Percentiles rank a stretch among this genome's conserved stretches.
Evolutionary conservation across 2,888 invertebrate genomes (phyloP).

Genomic region (Drosophila rubida): DNA sequence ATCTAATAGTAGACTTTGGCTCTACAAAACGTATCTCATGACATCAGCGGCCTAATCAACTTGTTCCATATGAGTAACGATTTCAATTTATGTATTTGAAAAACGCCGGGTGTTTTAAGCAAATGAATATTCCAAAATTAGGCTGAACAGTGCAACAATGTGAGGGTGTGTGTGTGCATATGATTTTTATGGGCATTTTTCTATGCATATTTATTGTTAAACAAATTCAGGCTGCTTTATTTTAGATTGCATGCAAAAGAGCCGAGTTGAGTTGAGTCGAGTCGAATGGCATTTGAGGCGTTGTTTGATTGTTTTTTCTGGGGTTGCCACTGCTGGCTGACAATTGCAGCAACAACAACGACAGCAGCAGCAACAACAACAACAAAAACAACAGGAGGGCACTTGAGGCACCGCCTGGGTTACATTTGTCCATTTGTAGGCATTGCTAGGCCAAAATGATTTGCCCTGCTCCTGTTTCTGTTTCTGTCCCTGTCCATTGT

Average conservation of each 20-base stretch:
- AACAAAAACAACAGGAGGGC: slow-evolving; percentile 36
- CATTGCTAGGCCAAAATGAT: slow-evolving; percentile 53
- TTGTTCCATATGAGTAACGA: too few species aligned
- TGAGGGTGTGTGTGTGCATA: neutral
- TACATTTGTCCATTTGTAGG: slow-evolving; percentile 61
- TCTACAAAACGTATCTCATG: too few species aligned
- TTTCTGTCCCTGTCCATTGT: slow-evolving; percentile 12
- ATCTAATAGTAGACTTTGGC: too few species aligned
- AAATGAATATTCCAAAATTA: neutral
- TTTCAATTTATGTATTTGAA: too few species aligned
- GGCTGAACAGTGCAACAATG: slow-evolving; percentile 28
- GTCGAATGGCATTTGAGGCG: slow-evolving; percentile 50
- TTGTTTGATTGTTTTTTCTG: slow-evolving; percentile 70
- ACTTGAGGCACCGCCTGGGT: slow-evolving; percentile 58
- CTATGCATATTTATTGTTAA: slow-evolving; percentile 66
- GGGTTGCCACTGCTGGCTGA: slow-evolving; percentile 34
- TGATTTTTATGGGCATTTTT: slow-evolving; percentile 16
- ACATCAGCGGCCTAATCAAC: too few species aligned
- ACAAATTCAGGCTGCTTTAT: slow-evolving; percentile 63
- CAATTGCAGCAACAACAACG: slow-evolving; percentile 18
- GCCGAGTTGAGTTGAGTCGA: slow-evolving; percentile 13
- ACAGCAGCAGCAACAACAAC: slow-evolving; percentile 15
- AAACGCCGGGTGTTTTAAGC: neutral
- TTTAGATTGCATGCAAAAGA: slow-evolving; percentile 62
- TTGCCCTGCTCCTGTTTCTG: slow-evolving; percentile 29